phyloP scores from a whole-genome alignment of 2,888 invertebrate species.

The Melieria crassipennis region DNA sequence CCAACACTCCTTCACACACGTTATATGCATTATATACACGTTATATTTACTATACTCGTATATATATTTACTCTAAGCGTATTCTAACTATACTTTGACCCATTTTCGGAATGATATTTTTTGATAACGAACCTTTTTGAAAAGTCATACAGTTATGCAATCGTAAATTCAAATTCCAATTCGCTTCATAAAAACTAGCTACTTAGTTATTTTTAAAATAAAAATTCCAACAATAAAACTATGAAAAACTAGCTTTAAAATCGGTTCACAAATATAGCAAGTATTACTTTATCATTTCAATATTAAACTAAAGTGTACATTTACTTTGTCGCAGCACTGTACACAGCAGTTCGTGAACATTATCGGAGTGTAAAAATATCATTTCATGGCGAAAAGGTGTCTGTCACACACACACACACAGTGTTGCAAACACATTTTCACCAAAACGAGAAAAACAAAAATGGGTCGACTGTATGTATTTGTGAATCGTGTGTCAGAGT shows the following conservation, averaged over 20 bases:
- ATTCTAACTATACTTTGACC: slow-evolving; percentile 45
- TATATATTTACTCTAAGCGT: slow-evolving; percentile 42
- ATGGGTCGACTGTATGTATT: slow-evolving; percentile 42
- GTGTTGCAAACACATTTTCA: too few relatives aligned
- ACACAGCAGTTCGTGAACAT: background rate
- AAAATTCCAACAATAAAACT: slow-evolving; percentile 14
- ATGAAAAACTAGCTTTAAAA: slow-evolving; percentile 19
- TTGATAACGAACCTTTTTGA: slow-evolving; percentile 56
- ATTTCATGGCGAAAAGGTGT: slow-evolving; percentile 27
- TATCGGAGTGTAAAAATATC: slow-evolving; percentile 35
- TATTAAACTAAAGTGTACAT: background rate
- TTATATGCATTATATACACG: slow-evolving; percentile 5
- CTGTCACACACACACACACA: slow-evolving; percentile 2
- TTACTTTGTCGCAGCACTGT: background rate
- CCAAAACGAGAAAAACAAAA: slow-evolving; percentile 12
- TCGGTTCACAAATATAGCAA: slow-evolving; percentile 41
- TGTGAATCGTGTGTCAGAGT: slow-evolving; percentile 38
- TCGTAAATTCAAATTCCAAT: background rate
- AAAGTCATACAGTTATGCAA: background rate
- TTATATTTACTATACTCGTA: slow-evolving; percentile 44
- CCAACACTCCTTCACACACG: slow-evolving; percentile 15
- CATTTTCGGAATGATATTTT: slow-evolving; percentile 67
- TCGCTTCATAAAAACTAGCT: slow-evolving; percentile 30
- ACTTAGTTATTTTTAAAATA: slow-evolving; percentile 15
- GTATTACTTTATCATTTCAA: background rate